Evolutionary conservation across 1,140 invertebrate species (phyloP), one percentile per base, ranked within the genome.

Genomic region (Eueides isabella): DNA sequence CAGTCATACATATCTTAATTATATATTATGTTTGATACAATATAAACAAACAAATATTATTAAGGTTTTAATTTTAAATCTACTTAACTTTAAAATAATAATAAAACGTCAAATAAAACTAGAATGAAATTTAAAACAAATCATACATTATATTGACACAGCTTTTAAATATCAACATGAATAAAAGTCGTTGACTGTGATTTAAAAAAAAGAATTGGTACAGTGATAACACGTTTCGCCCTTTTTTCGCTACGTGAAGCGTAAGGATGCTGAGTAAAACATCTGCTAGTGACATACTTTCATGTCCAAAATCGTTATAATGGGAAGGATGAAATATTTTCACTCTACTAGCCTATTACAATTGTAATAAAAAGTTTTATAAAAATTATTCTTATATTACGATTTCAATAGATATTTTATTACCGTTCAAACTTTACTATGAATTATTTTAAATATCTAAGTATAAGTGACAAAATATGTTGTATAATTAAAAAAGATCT

Each of bases 161-260:
- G 9, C 6, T 23, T 26, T 23, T 55, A 55, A 26, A 26, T 2
- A 26, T 26, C 23, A n/a, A 55, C 23, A 55, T 26, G 48, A 55
- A 55, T 55, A 55, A 55, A 55, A 55, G 19, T 55, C 41, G 19
- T 55, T 55, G 48, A 23, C 48, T 55, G 48, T 55, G 48, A 55
- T 55, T 55, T 55, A 55, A 55, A 55, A n/a, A 38, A 55, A 55
- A 55, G 48, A 55, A 55, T 26, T 55, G 48, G 48, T 55, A 55
- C 1, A 55, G 23, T 55, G 48, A 55, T 55, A 55, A 55, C 48
- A 55, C 48, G 48, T 55, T 55, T 55, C 48, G 48, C 48, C 48
- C 48, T 55, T 55, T 55, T 55, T 55, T 55, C 48, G 48, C 48
- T 55, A 55, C 48, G 48, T 23, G 23, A 12, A 55, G 48, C 48